Percentiles rank a stretch among this genome's conserved stretches.
phyloP scores from a whole-genome alignment of 2,797 vertebrate species.

The Leptoclinus maculatus region DNA sequence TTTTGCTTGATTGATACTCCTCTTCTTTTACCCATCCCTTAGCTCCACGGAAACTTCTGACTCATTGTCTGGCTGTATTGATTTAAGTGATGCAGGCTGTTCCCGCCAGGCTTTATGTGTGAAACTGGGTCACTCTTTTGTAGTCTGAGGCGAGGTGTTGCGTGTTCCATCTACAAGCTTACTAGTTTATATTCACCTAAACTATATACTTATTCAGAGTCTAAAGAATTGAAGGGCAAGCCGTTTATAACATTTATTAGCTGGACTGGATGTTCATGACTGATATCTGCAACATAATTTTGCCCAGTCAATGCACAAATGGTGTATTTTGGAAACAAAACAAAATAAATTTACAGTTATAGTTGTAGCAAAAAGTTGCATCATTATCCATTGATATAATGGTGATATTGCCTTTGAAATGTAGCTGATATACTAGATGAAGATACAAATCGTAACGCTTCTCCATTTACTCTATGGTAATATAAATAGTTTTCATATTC shows the following conservation, averaged over 20 bases:
- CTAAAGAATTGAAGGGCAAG: slow-evolving; percentile 13
- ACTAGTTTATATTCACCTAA: slow-evolving; percentile 17
- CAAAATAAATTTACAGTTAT: too few relatives aligned
- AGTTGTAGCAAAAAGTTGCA: too few relatives aligned
- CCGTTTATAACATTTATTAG: not conserved
- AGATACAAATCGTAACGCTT: too few relatives aligned
- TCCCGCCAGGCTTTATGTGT: not conserved
- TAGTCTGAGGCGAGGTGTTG: slow-evolving; percentile 4
- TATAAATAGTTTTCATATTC: too few relatives aligned
- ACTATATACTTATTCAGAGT: slow-evolving; percentile 12
- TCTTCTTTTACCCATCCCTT: not conserved
- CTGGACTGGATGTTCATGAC: not conserved
- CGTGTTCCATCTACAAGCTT: slow-evolving; percentile 21
- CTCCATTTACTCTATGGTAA: too few relatives aligned
- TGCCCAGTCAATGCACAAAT: too few relatives aligned
- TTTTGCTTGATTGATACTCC: not conserved
- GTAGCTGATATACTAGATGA: too few relatives aligned
- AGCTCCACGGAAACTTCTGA: not conserved
- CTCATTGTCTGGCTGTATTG: slow-evolving; percentile 27
- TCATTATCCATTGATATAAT: too few relatives aligned
- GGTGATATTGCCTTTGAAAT: too few relatives aligned
- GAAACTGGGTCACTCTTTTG: slow-evolving; percentile 46
- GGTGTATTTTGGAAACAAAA: too few relatives aligned
- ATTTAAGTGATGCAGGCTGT: slow-evolving; percentile 10
- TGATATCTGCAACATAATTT: not conserved